Base-by-base conservation (phyloP, 2,888 invertebrate species). In the Pyrochroa serraticornis region DNA sequence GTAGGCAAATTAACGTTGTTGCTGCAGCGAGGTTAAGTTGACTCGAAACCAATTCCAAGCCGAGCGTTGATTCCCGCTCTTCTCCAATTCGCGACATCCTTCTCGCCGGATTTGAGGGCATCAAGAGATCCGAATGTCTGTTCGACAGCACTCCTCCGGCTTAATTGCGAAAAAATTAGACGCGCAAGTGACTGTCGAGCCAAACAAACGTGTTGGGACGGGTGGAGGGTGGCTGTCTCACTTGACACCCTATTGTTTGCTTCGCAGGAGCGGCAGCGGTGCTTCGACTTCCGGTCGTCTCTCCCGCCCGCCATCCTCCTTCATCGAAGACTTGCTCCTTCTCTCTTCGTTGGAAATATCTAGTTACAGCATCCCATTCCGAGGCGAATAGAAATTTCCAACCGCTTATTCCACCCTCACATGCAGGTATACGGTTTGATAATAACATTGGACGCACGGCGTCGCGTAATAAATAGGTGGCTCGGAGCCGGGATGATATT, bases 391-490 rank as follows among this genome's bases (percentile, higher is more conserved):
- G 70, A 68, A 71, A 70, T 70, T 70, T 68, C 65, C 60, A 64
- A 66, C 64, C 70, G 62, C 67, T 71, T 68, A 69, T 66, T 68
- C 60, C 58, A 60, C 48, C 52, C 50, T 53, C 51, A 51, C 63
- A 63, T 64, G 58, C 60, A 64, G 65, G 67, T 69, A 66, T 66
- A 67, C 58, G 65, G 68, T 54, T 67, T 67, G 71, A 71, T 72
- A 72, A 72, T 71, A 72, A 68, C 71, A 68, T 70, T 63, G 70
- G 69, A 69, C 69, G 69, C 68, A 67, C 70, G 64, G 66, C 68
- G 67, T 67, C 69, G 68, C 64, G 67, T 71, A 72, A 72, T 71
- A 72, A 71, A 71, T 72, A 70, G 70, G 65, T 65, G 65, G 69
- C 66, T 67, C 56, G 53, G 64, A 68, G 66, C 67, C 50, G 63